Conservation (phyloP, 1,140 invertebrate genomes). For the Bombus picipes region DNA sequence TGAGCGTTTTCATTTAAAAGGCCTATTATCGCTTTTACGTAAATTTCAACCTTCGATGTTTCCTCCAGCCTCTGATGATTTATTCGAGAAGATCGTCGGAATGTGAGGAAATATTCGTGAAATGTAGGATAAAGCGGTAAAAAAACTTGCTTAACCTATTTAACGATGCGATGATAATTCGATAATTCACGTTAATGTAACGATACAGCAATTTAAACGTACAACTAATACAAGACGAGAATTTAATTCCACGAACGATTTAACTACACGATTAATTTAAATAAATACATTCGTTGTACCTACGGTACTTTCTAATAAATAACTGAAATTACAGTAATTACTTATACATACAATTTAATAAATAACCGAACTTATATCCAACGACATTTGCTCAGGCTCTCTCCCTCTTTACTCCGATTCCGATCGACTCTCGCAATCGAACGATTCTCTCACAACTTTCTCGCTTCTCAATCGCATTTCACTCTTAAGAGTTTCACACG, state of each 20-base stretch:
- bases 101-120: not conserved
- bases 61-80: not conserved
- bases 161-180: too few relatives aligned
- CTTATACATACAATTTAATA: too few relatives aligned
- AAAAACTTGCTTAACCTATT: not conserved
- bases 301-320: too few relatives aligned
- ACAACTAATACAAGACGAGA: too few relatives aligned
- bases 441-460: not conserved
- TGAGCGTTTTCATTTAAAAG: not conserved
- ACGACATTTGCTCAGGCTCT: not conserved
- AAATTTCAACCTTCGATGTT: not conserved
- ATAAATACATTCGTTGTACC: too few relatives aligned
- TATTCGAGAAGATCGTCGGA: not conserved
- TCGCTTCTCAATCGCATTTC: not conserved
- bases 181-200: too few relatives aligned
- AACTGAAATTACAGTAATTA: too few relatives aligned
- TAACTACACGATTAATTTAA: too few relatives aligned
- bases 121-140: not conserved
- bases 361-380: too few relatives aligned
- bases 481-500: not conserved
- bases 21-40: not conserved
- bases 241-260: too few relatives aligned
- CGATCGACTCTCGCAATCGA: not conserved
- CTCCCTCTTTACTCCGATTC: too few relatives aligned
- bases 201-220: too few relatives aligned